A percentile compares a stretch with the other conserved stretches of the same genome.
Conservation (phyloP, 2,888 invertebrate genomes). For the Tupiocoris notatus region DNA sequence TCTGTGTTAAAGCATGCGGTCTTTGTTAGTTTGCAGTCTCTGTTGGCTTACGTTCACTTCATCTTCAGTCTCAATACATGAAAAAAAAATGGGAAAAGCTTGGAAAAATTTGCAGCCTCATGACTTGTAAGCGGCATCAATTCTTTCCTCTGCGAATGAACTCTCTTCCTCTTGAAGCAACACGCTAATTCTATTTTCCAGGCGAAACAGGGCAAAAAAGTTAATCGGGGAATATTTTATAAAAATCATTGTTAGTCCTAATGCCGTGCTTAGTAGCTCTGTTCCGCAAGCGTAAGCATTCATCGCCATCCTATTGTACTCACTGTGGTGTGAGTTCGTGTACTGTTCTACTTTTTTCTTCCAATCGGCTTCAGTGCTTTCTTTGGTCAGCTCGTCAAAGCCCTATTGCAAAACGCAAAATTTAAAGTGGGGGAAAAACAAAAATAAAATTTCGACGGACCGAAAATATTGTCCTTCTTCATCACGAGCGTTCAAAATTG, state of each 20-base stretch:
- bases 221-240: no score
- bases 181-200: no score
- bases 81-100: no score
- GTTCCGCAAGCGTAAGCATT: neutral
- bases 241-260: no score
- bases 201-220: no score
- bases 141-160: no score
- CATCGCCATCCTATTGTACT: conserved; percentile 10
- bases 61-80: neutral
- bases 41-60: neutral
- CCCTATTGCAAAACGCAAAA: conserved; percentile 62
- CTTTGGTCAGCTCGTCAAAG: conserved; percentile 79
- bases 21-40: neutral
- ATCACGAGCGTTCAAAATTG: neutral
- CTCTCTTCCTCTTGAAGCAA: no score
- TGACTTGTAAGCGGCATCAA: no score
- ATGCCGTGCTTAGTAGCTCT: no score
- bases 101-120: no score
- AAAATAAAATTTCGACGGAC: neutral
- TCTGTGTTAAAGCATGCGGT: neutral
- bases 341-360: conserved; percentile 82
- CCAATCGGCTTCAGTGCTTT: conserved; percentile 82
- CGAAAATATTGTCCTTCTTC: neutral
- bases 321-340: conserved; percentile 38
- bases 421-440: conserved; percentile 20